Base-by-base conservation (phyloP, 2,113 vertebrate species). In the Lophochroa leadbeateri region DNA sequence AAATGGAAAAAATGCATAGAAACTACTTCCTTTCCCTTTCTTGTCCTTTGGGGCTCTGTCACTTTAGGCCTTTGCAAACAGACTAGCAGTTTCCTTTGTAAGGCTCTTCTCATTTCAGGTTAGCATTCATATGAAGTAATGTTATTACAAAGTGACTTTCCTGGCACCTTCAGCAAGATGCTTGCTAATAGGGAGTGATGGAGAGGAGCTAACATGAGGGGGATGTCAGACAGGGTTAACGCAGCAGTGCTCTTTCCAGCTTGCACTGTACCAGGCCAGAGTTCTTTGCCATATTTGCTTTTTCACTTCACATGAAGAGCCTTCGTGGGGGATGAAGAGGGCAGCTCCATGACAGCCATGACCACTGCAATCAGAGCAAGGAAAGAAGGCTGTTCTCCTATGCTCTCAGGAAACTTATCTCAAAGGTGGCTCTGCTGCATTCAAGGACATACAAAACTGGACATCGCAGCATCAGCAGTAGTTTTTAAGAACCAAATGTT, bases 141-240 rank as follows among this genome's bases (percentile, higher is more conserved):
- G 89, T 83, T 96, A 89, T 60, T 95, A 76, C 81, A 94, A 82
- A 97, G 88, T 96, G 96, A 96, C 96, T 97, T 97, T 97, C 68
- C 87, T 61, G 85, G 86, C 65, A 67, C 29, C 57, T 96, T 93
- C 4, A 2, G 46, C 87, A 87, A 76, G 47, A 15, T 50, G 80
- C 79, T 94, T 89, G 57, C 75, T 97, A 95, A 97, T 87, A 67
- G 23, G 55, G 77, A 88, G 46, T 53, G 80, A 93, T 70, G 63
- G 91, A 94, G 78, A 90, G 33, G 52, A 94, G 78, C 39, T 90
- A 65, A 90, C 4, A 0, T 77, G 93, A 74, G 33, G 50, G 18
- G 72, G 43, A 39, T 94, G 86, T 96, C 86, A 94, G 74, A 46
- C 43, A 39, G 39, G 46, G 75, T 76, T 90, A 95, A 60, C 55